Evolutionary conservation across 2,797 vertebrate genomes (phyloP).

Genomic region (Schizopygopsis pylzovi): DNA sequence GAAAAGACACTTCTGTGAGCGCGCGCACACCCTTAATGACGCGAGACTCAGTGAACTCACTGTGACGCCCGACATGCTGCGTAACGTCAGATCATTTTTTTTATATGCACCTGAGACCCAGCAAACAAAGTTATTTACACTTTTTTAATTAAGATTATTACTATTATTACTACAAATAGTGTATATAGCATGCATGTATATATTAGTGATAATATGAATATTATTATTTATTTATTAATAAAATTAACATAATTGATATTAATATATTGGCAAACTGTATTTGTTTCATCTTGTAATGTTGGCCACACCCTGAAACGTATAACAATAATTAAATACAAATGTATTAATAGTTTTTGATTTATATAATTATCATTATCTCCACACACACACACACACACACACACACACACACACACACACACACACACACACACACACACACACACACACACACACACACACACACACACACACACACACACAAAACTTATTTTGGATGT

Average conservation of each 20-base stretch:
- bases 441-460: too few relatives aligned
- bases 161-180: not conserved
- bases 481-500: too few relatives aligned
- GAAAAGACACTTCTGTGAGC: not conserved
- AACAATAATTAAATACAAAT: too few relatives aligned
- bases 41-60: constrained; percentile 5
- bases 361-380: too few relatives aligned
- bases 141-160: not conserved
- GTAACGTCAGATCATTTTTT: constrained; percentile 20
- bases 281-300: not conserved
- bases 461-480: too few relatives aligned
- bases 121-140: not conserved
- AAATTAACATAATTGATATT: not conserved
- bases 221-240: not conserved
- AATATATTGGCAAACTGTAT: not conserved
- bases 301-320: not conserved
- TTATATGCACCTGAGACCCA: not conserved
- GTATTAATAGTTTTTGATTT: too few relatives aligned
- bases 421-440: too few relatives aligned
- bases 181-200: not conserved
- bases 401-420: too few relatives aligned
- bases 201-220: not conserved
- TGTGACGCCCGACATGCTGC: not conserved
- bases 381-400: too few relatives aligned
- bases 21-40: not conserved